Percentiles rank a stretch among this genome's conserved stretches.
These are phyloP conservation scores for Drosophila greeni DNA, from an alignment of 2,888 invertebrate genomes.

Conservation along the genomic window DNA sequence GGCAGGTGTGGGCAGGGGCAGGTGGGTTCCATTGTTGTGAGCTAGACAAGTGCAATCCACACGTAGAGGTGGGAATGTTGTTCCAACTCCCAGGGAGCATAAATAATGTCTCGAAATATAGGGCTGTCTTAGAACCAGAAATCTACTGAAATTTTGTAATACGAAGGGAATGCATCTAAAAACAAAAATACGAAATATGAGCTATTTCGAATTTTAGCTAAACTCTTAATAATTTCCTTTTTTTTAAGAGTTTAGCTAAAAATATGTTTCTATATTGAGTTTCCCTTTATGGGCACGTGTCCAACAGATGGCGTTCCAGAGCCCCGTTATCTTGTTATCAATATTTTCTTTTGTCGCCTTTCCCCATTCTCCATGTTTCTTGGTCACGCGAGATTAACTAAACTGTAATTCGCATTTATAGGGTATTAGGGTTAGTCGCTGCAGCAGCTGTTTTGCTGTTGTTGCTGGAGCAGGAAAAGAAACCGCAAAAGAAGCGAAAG, in stretches of 20 bases:
- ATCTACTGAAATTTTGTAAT: neutral
- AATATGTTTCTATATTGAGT: too few species aligned
- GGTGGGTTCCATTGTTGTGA: neutral
- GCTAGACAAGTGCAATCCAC: constrained; percentile 17
- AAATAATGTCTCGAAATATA: neutral
- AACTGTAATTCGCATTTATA: neutral
- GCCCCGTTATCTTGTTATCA: constrained; percentile 6
- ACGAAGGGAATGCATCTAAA: neutral
- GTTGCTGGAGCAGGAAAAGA: constrained; percentile 17
- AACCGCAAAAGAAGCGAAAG: constrained; percentile 22
- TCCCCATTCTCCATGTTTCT: neutral
- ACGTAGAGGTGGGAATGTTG: neutral
- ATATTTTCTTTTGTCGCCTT: neutral
- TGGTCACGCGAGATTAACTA: constrained; percentile 21
- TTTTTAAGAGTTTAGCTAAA: too few species aligned
- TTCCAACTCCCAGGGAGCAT: neutral
- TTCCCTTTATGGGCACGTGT: neutral
- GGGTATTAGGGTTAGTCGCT: constrained; percentile 11
- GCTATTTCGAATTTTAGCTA: neutral
- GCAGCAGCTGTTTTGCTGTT: constrained; percentile 26
- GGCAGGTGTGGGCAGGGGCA: neutral
- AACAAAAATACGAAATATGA: neutral
- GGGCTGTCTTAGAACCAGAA: neutral
- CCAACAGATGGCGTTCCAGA: constrained; percentile 8
- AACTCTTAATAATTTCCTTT: neutral